Evolutionary conservation across 2,797 vertebrate species (phyloP).

Genomic region (Neoniphon sammara): DNA sequence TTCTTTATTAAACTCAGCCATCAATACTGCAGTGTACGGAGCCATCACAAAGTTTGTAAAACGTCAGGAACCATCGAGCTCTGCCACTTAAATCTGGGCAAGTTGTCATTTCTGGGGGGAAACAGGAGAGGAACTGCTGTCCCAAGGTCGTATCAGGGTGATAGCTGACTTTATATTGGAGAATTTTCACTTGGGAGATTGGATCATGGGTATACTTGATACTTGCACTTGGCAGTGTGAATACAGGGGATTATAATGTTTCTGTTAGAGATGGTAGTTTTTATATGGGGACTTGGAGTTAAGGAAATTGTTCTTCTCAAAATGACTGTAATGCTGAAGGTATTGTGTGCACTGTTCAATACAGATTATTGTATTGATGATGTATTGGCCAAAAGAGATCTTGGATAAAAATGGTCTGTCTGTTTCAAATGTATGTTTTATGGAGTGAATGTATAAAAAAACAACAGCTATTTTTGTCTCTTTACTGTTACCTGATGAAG

Average conservation of each 20-base stretch:
- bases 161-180: neutral
- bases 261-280: neutral
- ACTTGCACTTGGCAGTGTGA: conserved; percentile 10
- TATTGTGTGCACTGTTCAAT: neutral
- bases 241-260: conserved; percentile 10
- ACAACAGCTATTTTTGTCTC: conserved; percentile 10
- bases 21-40: neutral
- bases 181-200: neutral
- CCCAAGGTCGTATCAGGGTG: neutral
- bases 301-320: conserved; percentile 11
- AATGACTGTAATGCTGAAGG: conserved; percentile 5
- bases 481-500: conserved; percentile 45
- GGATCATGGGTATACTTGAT: neutral
- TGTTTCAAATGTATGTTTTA: conserved; percentile 22
- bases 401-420: conserved; percentile 3
- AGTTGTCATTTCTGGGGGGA: conserved; percentile 1
- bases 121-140: neutral
- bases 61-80: conserved; percentile 5
- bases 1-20: neutral
- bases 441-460: conserved; percentile 26
- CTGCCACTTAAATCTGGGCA: neutral
- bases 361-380: conserved; percentile 14
- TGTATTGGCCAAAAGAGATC: conserved; percentile 11
- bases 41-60: neutral
- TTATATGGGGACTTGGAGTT: neutral